Evolutionary conservation across 2,113 vertebrate genomes (phyloP).

Genomic region (Siphamia tubifer): DNA sequence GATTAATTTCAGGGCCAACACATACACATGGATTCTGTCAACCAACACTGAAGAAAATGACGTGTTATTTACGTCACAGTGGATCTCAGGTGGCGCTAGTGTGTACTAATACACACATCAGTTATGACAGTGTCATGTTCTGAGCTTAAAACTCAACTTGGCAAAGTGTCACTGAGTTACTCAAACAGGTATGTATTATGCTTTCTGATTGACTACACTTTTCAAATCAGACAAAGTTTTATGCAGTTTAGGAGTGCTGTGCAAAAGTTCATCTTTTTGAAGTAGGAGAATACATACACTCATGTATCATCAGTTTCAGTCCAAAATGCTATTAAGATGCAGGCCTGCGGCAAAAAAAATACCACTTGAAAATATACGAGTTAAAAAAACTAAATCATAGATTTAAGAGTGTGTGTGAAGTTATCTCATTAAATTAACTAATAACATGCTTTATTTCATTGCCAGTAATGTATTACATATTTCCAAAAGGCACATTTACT

Average conservation of each 20-base stretch:
- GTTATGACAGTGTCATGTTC: background rate
- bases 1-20: conserved; percentile 9
- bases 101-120: background rate
- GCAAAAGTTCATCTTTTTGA: background rate
- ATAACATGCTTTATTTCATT: background rate
- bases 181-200: background rate
- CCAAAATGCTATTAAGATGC: background rate
- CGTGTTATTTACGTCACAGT: conserved; percentile 11
- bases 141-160: background rate
- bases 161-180: too few relatives aligned
- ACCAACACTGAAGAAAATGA: background rate
- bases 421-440: background rate
- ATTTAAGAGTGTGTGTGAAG: background rate
- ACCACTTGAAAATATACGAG: background rate
- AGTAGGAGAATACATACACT: background rate
- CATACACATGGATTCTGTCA: conserved; percentile 11
- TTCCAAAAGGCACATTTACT: background rate
- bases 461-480: background rate
- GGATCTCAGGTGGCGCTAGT: background rate
- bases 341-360: background rate
- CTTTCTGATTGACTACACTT: background rate
- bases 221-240: background rate
- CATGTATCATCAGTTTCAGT: background rate
- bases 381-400: background rate
- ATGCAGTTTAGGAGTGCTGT: background rate